Conservation (phyloP, 2,113 vertebrate species). For the Hyla sarda region DNA sequence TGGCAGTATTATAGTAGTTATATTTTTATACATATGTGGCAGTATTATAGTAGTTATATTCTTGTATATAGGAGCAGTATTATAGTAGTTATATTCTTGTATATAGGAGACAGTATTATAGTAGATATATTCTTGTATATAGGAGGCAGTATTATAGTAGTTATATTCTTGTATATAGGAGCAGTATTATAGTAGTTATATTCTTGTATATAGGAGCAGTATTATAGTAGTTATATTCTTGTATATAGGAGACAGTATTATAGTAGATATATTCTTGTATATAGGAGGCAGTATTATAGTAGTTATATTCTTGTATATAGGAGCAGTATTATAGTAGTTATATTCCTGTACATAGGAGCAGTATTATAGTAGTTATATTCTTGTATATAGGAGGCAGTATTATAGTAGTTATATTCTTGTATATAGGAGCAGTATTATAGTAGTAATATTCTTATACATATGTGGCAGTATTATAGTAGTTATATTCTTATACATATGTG, state of each 20-base stretch:
- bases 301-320: not conserved
- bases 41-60: conserved; percentile 7
- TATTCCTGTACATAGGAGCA: not conserved
- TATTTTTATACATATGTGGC: not conserved
- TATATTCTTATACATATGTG: not conserved
- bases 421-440: conserved; percentile 4
- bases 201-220: not conserved
- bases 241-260: not conserved
- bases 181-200: not conserved
- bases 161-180: conserved; percentile 7
- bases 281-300: not conserved
- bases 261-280: conserved; percentile 1
- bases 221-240: conserved; percentile 13
- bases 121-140: conserved; percentile 9
- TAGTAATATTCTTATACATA: not conserved
- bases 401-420: conserved; percentile 13
- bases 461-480: not conserved
- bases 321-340: conserved; percentile 17
- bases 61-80: conserved; percentile 6
- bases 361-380: conserved; percentile 5
- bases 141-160: not conserved
- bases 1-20: not conserved
- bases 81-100: conserved; percentile 20
- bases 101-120: not conserved
- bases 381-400: not conserved